A percentile compares a stretch with the other conserved stretches of the same genome.
Conservation (phyloP, 2,888 invertebrate genomes). For the Agriopis aurantiaria region DNA sequence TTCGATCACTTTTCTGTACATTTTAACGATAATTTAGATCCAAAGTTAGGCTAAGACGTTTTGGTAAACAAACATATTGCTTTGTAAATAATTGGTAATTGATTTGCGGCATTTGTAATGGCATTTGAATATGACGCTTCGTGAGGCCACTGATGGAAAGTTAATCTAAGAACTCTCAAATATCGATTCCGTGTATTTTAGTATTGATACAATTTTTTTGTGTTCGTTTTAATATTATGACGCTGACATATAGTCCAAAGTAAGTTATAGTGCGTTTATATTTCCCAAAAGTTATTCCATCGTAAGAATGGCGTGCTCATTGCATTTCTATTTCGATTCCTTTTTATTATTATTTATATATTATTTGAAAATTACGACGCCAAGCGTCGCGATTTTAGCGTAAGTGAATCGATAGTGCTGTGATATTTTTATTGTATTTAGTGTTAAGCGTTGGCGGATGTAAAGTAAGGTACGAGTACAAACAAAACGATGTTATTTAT, state of each 20-base stretch:
- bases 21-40: constrained; percentile 38
- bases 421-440: constrained; percentile 86
- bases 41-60: constrained; percentile 46
- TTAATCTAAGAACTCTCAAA: constrained; percentile 38
- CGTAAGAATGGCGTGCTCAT: constrained; percentile 63
- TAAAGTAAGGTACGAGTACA: constrained; percentile 77
- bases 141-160: constrained; percentile 56
- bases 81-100: constrained; percentile 74
- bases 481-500: constrained; percentile 77
- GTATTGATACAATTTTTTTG: constrained; percentile 13
- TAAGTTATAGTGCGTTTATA: constrained; percentile 23
- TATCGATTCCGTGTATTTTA: constrained; percentile 30
- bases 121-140: constrained; percentile 67
- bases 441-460: constrained; percentile 73
- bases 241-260: constrained; percentile 12
- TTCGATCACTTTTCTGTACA: constrained; percentile 26
- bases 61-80: constrained; percentile 43
- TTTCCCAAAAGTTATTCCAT: constrained; percentile 35
- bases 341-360: constrained; percentile 63
- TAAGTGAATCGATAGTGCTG: constrained; percentile 86
- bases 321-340: constrained; percentile 82
- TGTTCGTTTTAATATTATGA: not conserved
- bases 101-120: constrained; percentile 72
- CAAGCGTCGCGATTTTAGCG: constrained; percentile 78
- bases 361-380: constrained; percentile 69